A percentile compares a stretch with the other conserved stretches of the same genome.
These are phyloP conservation scores for Rhagonycha lutea DNA, from an alignment of 2,888 invertebrate species.

Conservation along the genomic window DNA sequence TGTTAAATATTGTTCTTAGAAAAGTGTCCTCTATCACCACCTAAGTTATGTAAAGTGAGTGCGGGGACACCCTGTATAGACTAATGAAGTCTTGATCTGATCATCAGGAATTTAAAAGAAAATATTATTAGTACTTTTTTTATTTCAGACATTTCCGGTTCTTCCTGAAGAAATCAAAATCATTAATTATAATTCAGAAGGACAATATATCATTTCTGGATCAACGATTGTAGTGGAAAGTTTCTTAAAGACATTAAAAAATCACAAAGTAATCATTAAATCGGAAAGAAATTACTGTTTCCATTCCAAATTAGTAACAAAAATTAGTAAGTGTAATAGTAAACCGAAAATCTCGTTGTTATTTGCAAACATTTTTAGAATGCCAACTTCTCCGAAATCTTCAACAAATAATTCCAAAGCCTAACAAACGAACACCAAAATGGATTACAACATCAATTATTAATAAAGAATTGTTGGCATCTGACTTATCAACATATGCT, in stretches of 20 bases:
- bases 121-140: not conserved
- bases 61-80: no score
- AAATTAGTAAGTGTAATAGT: not conserved
- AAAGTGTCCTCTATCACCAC: no score
- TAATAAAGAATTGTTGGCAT: not conserved
- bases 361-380: not conserved
- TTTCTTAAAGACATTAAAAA: not conserved
- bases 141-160: not conserved
- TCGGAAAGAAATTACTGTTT: not conserved
- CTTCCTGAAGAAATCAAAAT: not conserved
- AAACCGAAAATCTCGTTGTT: not conserved
- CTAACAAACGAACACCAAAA: slow-evolving; percentile 68
- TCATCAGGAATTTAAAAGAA: no score
- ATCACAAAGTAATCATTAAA: not conserved
- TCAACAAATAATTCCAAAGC: slow-evolving; percentile 64
- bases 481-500: slow-evolving; percentile 52
- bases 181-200: not conserved
- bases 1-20: no score
- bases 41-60: no score
- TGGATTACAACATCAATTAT: slow-evolving; percentile 65
- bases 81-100: no score
- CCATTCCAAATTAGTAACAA: not conserved
- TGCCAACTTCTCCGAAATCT: slow-evolving; percentile 58
- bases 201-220: not conserved
- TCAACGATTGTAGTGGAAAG: not conserved